phyloP scores from a whole-genome alignment of 1,140 invertebrate species.

The Phthorimaea operculella region DNA sequence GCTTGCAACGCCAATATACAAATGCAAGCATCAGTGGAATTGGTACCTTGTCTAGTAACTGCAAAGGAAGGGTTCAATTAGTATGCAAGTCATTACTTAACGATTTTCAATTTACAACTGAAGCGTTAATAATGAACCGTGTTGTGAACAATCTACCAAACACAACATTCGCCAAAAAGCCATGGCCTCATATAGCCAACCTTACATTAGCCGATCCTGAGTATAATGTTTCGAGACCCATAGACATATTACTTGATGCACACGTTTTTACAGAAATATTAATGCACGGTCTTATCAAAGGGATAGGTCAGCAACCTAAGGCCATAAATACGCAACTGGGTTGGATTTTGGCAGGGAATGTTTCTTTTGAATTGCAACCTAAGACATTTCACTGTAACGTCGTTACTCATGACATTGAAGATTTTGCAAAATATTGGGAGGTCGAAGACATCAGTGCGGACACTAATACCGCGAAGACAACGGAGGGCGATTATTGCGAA shows the following conservation, averaged over 20 bases:
- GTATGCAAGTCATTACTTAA: not conserved
- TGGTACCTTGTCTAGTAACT: not conserved
- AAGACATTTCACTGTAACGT: conserved; percentile 2
- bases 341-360: conserved; percentile 2
- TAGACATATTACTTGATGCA: conserved; percentile 5
- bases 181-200: not conserved
- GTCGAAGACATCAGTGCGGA: not conserved
- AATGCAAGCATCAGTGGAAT: not conserved
- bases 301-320: not conserved
- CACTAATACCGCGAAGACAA: not conserved
- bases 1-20: not conserved
- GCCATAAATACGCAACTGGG: conserved; percentile 4
- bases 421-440: conserved; percentile 5
- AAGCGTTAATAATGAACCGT: not conserved
- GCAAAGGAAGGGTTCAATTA: not conserved
- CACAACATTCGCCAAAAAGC: not conserved
- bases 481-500: conserved; percentile 5
- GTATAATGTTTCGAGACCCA: not conserved
- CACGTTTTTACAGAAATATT: conserved; percentile 3
- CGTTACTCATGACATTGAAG: not conserved
- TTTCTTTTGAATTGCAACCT: not conserved
- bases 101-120: not conserved
- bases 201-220: conserved; percentile 3
- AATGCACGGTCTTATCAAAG: not conserved
- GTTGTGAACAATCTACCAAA: not conserved